Evolutionary conservation across 2,888 invertebrate genomes (phyloP), one percentile per base, ranked within the genome.

Genomic region (Halictus ligatus): DNA sequence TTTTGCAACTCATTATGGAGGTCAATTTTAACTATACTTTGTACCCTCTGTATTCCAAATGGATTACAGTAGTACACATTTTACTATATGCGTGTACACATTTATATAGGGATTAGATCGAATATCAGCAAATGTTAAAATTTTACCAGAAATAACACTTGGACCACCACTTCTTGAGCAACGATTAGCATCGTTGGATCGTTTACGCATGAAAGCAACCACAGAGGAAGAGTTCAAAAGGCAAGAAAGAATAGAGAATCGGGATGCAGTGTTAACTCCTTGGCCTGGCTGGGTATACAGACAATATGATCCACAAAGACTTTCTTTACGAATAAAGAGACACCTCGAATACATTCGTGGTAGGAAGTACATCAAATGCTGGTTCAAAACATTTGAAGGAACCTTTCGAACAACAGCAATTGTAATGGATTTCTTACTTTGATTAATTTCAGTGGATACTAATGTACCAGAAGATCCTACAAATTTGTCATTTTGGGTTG

Each of bases 401-500:
- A 54, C 10, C 29, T 50, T 50, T 21, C 10, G 50, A 29, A 43
- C 21, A 25, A 48, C 15, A 40, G 18, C 10, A 12, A 4, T 48
- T 29, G 5, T 74, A 60, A 64, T 58, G 60, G 60, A 67, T 83
- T 50, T n/a, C 15, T 78, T 67, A 75, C 18, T 35, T 43, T 67
- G 46, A 54, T 67, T n/a, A 12, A 74, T 85, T 88, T 81, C 89
- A 94, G 95, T 96, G 88, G 96, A 96, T 5, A 91, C 91, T 79
- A 91, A 83, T 83, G 96, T 97, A 94, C 97, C 97, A 7, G 95
- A 95, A 64, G 97, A 97, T 95, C 97, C 97, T 0, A 95, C 96
- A 13, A 96, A 97, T 84, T 95, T 98, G 86, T 98, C 98, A 0
- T 98, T 97, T 94, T 98, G 98, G 98, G 96, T 98, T 78, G 97